Percentiles rank a stretch among this genome's conserved stretches.
Evolutionary conservation across 2,888 invertebrate species (phyloP).

Genomic region (Brenthis ino): DNA sequence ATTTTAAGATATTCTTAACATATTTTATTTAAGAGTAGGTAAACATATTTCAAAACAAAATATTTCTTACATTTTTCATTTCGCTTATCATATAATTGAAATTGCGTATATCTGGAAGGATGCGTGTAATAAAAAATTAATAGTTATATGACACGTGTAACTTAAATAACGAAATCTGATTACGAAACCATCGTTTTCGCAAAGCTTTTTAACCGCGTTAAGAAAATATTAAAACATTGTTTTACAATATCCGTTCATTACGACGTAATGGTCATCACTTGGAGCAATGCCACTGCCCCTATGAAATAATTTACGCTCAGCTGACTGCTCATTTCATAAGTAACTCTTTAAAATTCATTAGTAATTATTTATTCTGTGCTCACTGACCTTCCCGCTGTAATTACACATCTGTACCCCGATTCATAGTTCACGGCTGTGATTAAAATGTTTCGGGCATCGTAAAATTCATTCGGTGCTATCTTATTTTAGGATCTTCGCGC

Average conservation of each 20-base stretch:
- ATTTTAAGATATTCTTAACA: neutral
- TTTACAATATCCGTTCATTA: slow-evolving; percentile 58
- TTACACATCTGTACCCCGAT: slow-evolving; percentile 64
- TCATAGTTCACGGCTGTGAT: slow-evolving; percentile 81
- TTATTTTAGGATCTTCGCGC: slow-evolving; percentile 57
- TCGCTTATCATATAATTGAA: slow-evolving; percentile 7
- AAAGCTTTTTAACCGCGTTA: slow-evolving; percentile 32
- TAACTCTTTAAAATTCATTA: slow-evolving; percentile 72
- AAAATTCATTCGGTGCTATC: slow-evolving; percentile 70
- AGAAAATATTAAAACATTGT: slow-evolving; percentile 42
- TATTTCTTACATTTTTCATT: neutral
- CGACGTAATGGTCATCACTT: slow-evolving; percentile 61
- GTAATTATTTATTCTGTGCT: slow-evolving; percentile 74
- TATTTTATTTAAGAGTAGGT: neutral
- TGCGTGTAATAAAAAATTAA: slow-evolving; percentile 16
- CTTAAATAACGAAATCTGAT: slow-evolving; percentile 28
- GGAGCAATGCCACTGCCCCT: slow-evolving; percentile 72
- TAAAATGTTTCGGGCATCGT: slow-evolving; percentile 70
- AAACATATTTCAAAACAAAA: slow-evolving; percentile 3
- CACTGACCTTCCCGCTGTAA: slow-evolving; percentile 80
- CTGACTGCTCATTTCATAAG: slow-evolving; percentile 74
- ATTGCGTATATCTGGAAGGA: slow-evolving; percentile 7
- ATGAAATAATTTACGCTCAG: slow-evolving; percentile 78
- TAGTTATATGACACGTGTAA: slow-evolving; percentile 20
- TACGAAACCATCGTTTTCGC: slow-evolving; percentile 24